A percentile compares a stretch with the other conserved stretches of the same genome.
Evolutionary conservation across 2,113 vertebrate genomes (phyloP).

Genomic region (Hippoglossus stenolepis): DNA sequence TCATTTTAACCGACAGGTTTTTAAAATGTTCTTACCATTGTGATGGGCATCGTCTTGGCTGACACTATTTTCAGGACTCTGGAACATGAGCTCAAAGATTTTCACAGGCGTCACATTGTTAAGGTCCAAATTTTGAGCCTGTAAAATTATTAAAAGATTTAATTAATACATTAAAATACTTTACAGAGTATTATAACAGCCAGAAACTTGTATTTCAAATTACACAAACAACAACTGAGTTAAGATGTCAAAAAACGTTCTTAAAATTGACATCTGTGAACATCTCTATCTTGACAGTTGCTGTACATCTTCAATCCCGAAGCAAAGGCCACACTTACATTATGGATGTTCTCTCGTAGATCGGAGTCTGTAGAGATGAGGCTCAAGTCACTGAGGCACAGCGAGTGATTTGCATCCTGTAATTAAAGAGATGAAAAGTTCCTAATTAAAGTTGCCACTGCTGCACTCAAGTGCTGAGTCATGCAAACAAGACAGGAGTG

Average conservation of each 20-base stretch:
- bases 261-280: too few relatives aligned
- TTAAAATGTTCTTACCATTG: slow-evolving; percentile 79
- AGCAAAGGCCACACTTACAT: slow-evolving; percentile 83
- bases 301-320: not conserved
- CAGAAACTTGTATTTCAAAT: too few relatives aligned
- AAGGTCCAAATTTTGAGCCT: slow-evolving; percentile 91
- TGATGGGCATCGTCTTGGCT: slow-evolving; percentile 89
- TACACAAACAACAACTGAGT: not conserved
- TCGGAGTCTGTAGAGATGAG: slow-evolving; percentile 96
- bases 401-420: slow-evolving; percentile 96
- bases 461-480: slow-evolving; percentile 21
- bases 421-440: slow-evolving; percentile 47
- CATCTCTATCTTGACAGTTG: not conserved
- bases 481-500: not conserved
- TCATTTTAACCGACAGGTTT: not conserved
- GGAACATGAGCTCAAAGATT: slow-evolving; percentile 98
- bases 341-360: slow-evolving; percentile 89
- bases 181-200: not conserved
- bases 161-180: not conserved
- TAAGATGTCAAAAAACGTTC: not conserved
- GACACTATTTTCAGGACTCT: slow-evolving; percentile 90
- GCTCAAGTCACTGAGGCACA: slow-evolving; percentile 96
- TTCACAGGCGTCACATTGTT: slow-evolving; percentile 91
- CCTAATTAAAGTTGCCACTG: slow-evolving; percentile 20
- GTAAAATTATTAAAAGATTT: slow-evolving; percentile 20